A percentile compares a stretch with the other conserved stretches of the same genome.
These are phyloP conservation scores for Drosophila hydei DNA, from an alignment of 1,140 invertebrate species.

Conservation along the genomic window DNA sequence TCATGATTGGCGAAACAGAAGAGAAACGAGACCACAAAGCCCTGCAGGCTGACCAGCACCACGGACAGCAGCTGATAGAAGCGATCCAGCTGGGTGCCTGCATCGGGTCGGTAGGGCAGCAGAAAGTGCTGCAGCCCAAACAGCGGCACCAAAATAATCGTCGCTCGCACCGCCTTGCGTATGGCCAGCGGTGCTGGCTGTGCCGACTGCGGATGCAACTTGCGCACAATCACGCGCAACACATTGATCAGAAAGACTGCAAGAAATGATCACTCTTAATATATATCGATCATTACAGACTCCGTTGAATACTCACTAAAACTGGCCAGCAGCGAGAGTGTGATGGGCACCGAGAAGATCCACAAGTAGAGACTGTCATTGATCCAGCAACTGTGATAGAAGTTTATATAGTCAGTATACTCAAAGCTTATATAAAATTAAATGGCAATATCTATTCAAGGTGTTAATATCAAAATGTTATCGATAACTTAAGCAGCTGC, in stretches of 20 bases:
- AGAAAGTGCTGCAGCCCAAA: constrained; percentile 92
- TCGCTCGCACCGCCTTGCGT: constrained; percentile 87
- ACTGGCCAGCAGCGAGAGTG: constrained; percentile 87
- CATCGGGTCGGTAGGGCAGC: constrained; percentile 90
- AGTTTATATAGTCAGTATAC: not conserved
- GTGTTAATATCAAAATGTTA: too few species aligned
- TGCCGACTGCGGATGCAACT: constrained; percentile 89
- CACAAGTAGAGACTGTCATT: constrained; percentile 88
- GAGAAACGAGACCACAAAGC: constrained; percentile 92
- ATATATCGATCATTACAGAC: not conserved
- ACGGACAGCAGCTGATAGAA: constrained; percentile 91
- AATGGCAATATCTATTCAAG: too few species aligned
- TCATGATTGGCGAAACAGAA: constrained; percentile 97
- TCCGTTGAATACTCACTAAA: constrained; percentile 75
- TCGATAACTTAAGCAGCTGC: too few species aligned
- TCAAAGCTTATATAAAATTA: too few species aligned
- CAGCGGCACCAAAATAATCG: constrained; percentile 90
- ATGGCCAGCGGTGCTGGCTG: constrained; percentile 85
- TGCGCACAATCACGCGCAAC: constrained; percentile 91
- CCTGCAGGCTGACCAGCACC: constrained; percentile 93
- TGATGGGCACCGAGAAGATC: constrained; percentile 90
- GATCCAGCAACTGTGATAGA: constrained; percentile 91
- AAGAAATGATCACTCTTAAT: constrained; percentile 82
- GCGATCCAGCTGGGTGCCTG: constrained; percentile 86
- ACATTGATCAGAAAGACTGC: constrained; percentile 94